phyloP scores from a whole-genome alignment of 2,888 invertebrate species.

The Drosophila sordidula region DNA sequence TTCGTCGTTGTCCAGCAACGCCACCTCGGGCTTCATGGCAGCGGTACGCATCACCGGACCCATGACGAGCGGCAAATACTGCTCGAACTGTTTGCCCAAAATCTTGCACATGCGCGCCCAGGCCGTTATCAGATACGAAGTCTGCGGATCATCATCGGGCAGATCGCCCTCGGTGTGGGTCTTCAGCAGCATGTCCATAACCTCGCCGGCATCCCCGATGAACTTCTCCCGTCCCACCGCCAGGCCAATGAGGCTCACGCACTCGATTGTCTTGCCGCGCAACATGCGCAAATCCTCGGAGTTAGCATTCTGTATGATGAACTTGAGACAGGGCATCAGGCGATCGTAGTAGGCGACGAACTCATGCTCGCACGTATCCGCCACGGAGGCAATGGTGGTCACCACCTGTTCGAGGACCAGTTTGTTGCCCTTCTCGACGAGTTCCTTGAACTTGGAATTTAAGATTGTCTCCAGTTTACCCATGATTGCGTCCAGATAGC shows the following conservation, averaged over 20 bases:
- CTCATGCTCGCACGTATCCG: slow-evolving; percentile 98
- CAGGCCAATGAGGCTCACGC: slow-evolving; percentile 98
- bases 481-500: slow-evolving; percentile 96
- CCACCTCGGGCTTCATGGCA: slow-evolving; percentile 95
- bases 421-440: slow-evolving; percentile 97
- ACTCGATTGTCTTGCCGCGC: slow-evolving; percentile 99
- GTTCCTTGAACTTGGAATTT: slow-evolving; percentile 96
- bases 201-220: slow-evolving; percentile 95
- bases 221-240: slow-evolving; percentile 94
- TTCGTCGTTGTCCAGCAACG: slow-evolving; percentile 92
- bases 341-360: slow-evolving; percentile 97
- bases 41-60: slow-evolving; percentile 95
- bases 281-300: slow-evolving; percentile 94
- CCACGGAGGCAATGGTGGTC: slow-evolving; percentile 99
- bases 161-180: slow-evolving; percentile 94
- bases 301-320: slow-evolving; percentile 97
- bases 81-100: slow-evolving; percentile 93
- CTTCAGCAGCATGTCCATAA: slow-evolving; percentile 97
- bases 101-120: slow-evolving; percentile 99
- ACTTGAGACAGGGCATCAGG: slow-evolving; percentile 97
- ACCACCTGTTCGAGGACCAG: slow-evolving; percentile 97
- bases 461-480: slow-evolving; percentile 95
- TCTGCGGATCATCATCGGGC: slow-evolving; percentile 98
- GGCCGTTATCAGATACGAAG: slow-evolving; percentile 98
- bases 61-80: slow-evolving; percentile 96